Conservation (phyloP, 2,888 invertebrate genomes). For the Acronicta psi region DNA sequence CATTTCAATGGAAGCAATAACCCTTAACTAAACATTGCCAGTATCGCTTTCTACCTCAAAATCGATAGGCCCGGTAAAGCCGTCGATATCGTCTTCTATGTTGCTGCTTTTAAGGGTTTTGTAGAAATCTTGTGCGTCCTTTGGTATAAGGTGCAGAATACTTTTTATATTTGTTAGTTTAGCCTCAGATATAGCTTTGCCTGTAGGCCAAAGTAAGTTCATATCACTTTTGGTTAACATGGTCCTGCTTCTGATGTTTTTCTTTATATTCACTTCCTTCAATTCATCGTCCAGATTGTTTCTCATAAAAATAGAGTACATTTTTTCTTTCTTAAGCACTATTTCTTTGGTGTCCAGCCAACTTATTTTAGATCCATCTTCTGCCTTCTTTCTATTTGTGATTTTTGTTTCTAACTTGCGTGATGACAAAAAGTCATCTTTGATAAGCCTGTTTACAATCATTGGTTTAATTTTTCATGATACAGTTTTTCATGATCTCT, state of each 20-base stretch:
- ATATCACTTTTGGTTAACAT: slow-evolving; percentile 30
- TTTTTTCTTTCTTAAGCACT: slow-evolving; percentile 29
- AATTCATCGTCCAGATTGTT: slow-evolving; percentile 27
- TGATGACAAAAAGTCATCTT: slow-evolving; percentile 24
- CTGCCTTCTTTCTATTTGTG: slow-evolving; percentile 23
- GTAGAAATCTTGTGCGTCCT: slow-evolving; percentile 33
- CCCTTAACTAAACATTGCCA: slow-evolving; percentile 19
- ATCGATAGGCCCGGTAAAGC: slow-evolving; percentile 28
- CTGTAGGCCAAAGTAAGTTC: slow-evolving; percentile 36
- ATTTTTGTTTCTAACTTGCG: slow-evolving; percentile 27
- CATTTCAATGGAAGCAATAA: too few species aligned
- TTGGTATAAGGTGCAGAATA: slow-evolving; percentile 32
- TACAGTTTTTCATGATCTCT: too few species aligned
- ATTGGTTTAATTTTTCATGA: slow-evolving; percentile 27
- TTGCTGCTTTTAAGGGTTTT: slow-evolving; percentile 17
- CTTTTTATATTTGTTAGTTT: slow-evolving; percentile 27
- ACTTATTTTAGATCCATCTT: slow-evolving; percentile 27
- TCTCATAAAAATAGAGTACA: slow-evolving; percentile 30
- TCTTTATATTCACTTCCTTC: slow-evolving; percentile 29
- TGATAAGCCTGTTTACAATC: slow-evolving; percentile 21
- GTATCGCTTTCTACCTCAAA: slow-evolving; percentile 33
- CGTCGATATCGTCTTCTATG: slow-evolving; percentile 21
- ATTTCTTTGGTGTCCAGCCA: slow-evolving; percentile 35
- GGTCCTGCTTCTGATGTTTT: slow-evolving; percentile 31
- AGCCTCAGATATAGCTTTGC: slow-evolving; percentile 32